Conservation (phyloP, 2,888 invertebrate species). For the Litoditis marina region DNA sequence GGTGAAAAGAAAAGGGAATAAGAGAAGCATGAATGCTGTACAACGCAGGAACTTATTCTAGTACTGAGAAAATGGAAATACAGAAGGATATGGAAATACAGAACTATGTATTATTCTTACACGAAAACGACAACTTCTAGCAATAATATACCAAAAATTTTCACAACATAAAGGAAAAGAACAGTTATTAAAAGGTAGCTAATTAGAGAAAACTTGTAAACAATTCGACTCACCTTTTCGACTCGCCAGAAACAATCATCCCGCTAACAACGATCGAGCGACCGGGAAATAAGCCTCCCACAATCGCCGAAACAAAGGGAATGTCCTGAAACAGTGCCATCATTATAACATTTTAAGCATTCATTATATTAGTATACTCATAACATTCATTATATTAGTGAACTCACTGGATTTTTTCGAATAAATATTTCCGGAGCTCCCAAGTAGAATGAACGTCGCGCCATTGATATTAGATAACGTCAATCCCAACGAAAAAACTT, state of each 20-base stretch:
- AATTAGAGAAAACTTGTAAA: neutral
- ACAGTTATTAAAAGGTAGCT: neutral
- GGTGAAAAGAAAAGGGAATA: too few species aligned
- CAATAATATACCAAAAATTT: too few species aligned
- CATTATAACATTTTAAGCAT: too few species aligned
- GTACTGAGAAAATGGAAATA: too few species aligned
- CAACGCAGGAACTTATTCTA: too few species aligned
- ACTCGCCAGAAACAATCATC: conserved; percentile 41
- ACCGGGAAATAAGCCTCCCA: conserved; percentile 54
- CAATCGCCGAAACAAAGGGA: conserved; percentile 50
- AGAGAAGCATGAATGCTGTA: too few species aligned
- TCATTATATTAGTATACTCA: conserved; percentile 1
- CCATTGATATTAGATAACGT: too few species aligned
- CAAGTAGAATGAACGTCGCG: neutral
- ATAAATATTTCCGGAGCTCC: conserved; percentile 1
- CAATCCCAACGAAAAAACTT: too few species aligned
- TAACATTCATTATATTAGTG: neutral
- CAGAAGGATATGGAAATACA: too few species aligned
- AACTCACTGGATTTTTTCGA: conserved; percentile 3
- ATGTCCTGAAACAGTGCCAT: conserved; percentile 35
- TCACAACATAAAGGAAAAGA: too few species aligned
- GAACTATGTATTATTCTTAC: too few species aligned
- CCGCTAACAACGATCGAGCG: conserved; percentile 50
- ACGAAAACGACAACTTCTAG: too few species aligned
- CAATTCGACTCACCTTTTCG: conserved; percentile 18